Conservation (phyloP, 2,113 vertebrate species). For the Jacana jacana region DNA sequence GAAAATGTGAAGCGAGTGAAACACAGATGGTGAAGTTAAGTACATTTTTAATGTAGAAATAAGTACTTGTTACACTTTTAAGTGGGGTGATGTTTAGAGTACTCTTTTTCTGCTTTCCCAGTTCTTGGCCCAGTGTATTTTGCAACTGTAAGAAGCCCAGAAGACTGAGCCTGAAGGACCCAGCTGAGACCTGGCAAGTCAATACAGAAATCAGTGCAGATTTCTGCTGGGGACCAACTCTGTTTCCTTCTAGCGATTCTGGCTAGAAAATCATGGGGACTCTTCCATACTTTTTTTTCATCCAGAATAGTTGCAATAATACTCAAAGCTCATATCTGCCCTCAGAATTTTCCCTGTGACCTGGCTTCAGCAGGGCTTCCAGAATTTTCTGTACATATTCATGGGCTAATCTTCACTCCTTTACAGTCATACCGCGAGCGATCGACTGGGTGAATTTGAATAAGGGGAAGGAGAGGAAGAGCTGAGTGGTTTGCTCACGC, state of each 20-base stretch:
- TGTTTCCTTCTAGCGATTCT: not conserved
- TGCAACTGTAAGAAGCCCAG: not conserved
- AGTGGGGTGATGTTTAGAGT: not conserved
- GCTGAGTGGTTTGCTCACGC: not conserved
- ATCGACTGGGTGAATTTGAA: constrained; percentile 12
- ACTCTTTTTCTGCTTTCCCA: not conserved
- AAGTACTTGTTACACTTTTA: not conserved
- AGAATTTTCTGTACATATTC: constrained; percentile 25
- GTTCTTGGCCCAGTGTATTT: not conserved
- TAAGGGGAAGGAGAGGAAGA: constrained; percentile 35
- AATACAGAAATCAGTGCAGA: not conserved
- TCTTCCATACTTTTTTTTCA: not conserved
- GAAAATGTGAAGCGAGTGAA: not conserved
- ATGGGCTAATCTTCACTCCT: not conserved
- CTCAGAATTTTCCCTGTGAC: not conserved
- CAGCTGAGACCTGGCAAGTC: not conserved
- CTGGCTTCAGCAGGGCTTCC: not conserved
- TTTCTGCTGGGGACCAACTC: not conserved
- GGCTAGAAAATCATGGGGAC: not conserved
- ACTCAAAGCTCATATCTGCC: not conserved
- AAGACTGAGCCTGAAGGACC: not conserved
- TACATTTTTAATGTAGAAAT: not conserved
- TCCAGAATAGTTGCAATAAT: not conserved
- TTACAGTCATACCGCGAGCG: not conserved
- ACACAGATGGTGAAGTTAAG: not conserved